These are phyloP conservation scores for Gymnocheta viridis DNA, from an alignment of 2,888 invertebrate genomes.

Conservation along the genomic window DNA sequence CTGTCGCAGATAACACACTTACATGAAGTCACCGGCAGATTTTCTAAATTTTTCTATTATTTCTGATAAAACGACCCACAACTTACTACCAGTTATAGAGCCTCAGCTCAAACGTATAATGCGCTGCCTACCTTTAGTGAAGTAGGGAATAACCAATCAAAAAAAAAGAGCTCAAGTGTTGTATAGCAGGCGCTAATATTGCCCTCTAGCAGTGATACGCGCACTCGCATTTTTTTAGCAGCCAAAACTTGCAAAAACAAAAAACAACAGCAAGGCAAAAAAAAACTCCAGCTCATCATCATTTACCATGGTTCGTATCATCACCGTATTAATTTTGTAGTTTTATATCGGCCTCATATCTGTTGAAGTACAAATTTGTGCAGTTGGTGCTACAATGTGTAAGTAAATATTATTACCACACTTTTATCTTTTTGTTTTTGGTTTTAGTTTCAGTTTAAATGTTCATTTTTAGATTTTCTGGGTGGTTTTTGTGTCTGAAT, in stretches of 20 bases:
- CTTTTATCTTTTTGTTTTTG: constrained; percentile 39
- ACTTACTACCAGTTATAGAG: too few relatives aligned
- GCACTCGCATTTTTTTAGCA: constrained; percentile 64
- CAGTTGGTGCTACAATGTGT: constrained; percentile 60
- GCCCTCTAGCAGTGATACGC: constrained; percentile 70
- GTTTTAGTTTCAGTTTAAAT: constrained; percentile 38
- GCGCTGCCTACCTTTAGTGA: background rate
- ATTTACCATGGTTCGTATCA: constrained; percentile 58
- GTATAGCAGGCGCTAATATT: constrained; percentile 71
- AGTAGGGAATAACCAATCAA: background rate
- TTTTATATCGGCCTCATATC: constrained; percentile 30
- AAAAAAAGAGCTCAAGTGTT: constrained; percentile 38
- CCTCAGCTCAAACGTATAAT: background rate
- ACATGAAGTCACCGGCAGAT: too few relatives aligned
- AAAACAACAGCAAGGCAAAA: constrained; percentile 7
- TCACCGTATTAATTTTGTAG: constrained; percentile 43
- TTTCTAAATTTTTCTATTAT: background rate
- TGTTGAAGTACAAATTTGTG: constrained; percentile 24
- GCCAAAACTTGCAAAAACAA: constrained; percentile 27
- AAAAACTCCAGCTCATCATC: constrained; percentile 55
- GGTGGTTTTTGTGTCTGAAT: constrained; percentile 55
- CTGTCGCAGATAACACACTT: too few relatives aligned
- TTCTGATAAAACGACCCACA: too few relatives aligned
- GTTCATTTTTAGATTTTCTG: constrained; percentile 60
- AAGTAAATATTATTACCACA: constrained; percentile 67